Evolutionary conservation across 1,140 invertebrate species (phyloP).

Genomic region (Oncopodura yosiiana): DNA sequence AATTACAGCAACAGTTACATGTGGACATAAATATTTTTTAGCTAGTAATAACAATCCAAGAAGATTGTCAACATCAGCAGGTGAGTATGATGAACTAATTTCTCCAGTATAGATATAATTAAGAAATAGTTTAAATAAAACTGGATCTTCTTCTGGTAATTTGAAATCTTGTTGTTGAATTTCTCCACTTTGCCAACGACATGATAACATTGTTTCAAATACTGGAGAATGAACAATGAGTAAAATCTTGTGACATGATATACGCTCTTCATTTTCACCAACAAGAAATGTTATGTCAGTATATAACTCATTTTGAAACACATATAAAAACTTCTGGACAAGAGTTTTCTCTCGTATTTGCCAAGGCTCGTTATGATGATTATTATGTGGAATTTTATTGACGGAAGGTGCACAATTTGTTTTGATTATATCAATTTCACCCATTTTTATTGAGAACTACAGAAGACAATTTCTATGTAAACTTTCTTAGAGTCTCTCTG

Average conservation of each 20-base stretch:
- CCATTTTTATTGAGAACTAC: too few species aligned
- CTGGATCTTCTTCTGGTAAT: constrained; percentile 24
- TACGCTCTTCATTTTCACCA: constrained; percentile 1
- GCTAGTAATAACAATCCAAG: constrained; percentile 20
- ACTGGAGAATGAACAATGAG: constrained; percentile 29
- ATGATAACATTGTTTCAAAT: constrained; percentile 30
- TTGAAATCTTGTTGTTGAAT: background rate
- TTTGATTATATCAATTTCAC: too few species aligned
- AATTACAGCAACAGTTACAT: constrained; percentile 13
- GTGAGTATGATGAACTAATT: background rate
- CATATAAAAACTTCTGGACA: constrained; percentile 20
- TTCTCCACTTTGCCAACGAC: constrained; percentile 4
- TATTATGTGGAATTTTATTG: too few species aligned
- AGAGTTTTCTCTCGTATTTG: constrained; percentile 12
- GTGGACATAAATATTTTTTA: constrained; percentile 29
- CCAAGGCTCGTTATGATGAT: too few species aligned
- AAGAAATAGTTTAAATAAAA: constrained; percentile 20
- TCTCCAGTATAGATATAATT: constrained; percentile 19
- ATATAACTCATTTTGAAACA: constrained; percentile 25
- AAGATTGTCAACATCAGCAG: constrained; percentile 11
- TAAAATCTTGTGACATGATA: constrained; percentile 22
- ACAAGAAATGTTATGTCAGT: constrained; percentile 19
- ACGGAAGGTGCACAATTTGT: too few species aligned
- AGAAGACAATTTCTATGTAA: too few species aligned
- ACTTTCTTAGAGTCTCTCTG: too few species aligned